A percentile compares a stretch with the other conserved stretches of the same genome.
These are phyloP conservation scores for Archivesica marissinica DNA, from an alignment of 1,140 invertebrate species.

Conservation along the genomic window DNA sequence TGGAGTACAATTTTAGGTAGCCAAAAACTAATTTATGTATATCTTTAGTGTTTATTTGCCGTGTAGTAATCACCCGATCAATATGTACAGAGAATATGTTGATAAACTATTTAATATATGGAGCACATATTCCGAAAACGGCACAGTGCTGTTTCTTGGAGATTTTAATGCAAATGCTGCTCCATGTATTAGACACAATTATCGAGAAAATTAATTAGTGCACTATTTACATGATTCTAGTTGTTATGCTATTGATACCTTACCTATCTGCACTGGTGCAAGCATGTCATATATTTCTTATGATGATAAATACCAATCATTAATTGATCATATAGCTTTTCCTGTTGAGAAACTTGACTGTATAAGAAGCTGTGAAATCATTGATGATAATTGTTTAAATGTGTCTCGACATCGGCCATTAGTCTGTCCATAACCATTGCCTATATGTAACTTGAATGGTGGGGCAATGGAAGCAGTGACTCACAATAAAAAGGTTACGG, in stretches of 20 bases:
- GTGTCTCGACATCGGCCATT: slow-evolving; percentile 32
- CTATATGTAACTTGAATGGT: too few relatives aligned
- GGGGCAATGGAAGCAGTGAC: too few relatives aligned
- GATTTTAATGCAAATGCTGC: neutral
- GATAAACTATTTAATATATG: slow-evolving; percentile 11
- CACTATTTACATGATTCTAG: neutral
- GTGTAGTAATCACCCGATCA: neutral
- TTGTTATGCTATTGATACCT: neutral
- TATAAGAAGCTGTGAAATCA: neutral
- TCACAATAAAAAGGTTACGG: neutral
- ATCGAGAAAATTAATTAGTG: neutral
- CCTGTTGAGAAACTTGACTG: neutral
- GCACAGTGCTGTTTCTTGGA: neutral
- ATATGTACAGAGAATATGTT: neutral
- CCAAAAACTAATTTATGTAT: neutral
- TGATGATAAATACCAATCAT: slow-evolving; percentile 3
- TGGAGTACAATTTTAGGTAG: slow-evolving; percentile 23
- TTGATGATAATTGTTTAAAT: slow-evolving; percentile 47
- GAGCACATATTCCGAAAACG: neutral
- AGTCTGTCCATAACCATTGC: neutral
- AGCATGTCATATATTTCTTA: slow-evolving; percentile 20
- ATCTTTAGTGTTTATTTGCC: slow-evolving; percentile 34
- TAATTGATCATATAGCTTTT: slow-evolving; percentile 33
- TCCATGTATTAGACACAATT: neutral
- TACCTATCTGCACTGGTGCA: neutral